Evolutionary conservation across 2,888 invertebrate species (phyloP), one percentile per base, ranked within the genome.

Genomic region (Eretmocerus hayati): DNA sequence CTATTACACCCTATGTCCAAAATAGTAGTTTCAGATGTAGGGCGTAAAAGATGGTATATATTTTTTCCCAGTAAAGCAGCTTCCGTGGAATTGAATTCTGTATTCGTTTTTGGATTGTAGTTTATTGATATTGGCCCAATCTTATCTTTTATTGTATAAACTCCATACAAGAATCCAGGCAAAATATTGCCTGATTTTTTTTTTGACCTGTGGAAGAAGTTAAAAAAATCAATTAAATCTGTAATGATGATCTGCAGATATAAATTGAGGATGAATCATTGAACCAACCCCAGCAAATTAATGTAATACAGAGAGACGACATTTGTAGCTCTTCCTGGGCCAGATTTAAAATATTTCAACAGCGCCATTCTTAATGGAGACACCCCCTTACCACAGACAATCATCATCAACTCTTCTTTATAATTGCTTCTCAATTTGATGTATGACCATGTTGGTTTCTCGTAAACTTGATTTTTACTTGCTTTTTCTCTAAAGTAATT

Each of bases 351-450:
- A 46, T 20, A 46, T 26, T 15, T 38, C 38, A 31, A 43, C 21
- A 51, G 46, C 11, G 13, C 15, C 5, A 11, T 33, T 20, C 46
- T 3, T 26, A 51, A 38, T 21, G 46, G 31, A 23, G 20, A 39
- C 16, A 54, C 11, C 23, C 33, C 42, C 42, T 49, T 51, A 3
- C 54, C 54, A 51, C 35, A 41, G 19, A 19, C 51, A 19, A 41
- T 39, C 16, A 54, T 13, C 38, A 48, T 39, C 16, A 54, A 30
- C 42, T 54, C 54, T 18, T 46, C 42, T 30, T 49, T 54, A n/a
- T 46, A 54, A 49, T 54, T 54, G 13, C 43, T 46, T 49, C 51
- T 51, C 18, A 54, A 8, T 46, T 46, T 48, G 13, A 54, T 46
- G 6, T 46, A 41, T 15, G 16, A n/a, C 54, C 54, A 54, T 9